A percentile compares a stretch with the other conserved stretches of the same genome.
These are phyloP conservation scores for Agrochola lota DNA, from an alignment of 2,888 invertebrate genomes.

Conservation along the genomic window DNA sequence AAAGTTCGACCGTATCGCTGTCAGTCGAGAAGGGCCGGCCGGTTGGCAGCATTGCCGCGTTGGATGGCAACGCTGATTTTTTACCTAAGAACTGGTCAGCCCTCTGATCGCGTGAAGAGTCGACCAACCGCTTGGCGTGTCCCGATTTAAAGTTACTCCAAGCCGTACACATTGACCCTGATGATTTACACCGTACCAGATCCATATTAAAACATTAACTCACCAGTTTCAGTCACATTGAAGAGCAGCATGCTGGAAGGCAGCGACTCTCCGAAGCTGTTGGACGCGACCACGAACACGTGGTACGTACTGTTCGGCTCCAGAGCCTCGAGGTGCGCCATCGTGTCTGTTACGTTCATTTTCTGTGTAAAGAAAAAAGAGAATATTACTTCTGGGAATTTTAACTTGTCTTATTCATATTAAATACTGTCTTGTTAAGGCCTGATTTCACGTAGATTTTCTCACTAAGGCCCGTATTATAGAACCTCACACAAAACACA, in stretches of 20 bases:
- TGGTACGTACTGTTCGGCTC: slow-evolving; percentile 93
- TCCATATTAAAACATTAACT: slow-evolving; percentile 29
- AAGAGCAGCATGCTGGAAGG: slow-evolving; percentile 95
- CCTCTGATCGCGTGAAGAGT: too few species aligned
- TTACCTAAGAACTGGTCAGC: too few species aligned
- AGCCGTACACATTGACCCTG: not conserved
- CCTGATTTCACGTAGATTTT: not conserved
- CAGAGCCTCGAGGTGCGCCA: slow-evolving; percentile 91
- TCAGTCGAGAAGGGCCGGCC: too few species aligned
- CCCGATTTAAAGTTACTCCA: too few species aligned
- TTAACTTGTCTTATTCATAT: not conserved
- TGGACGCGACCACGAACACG: slow-evolving; percentile 94
- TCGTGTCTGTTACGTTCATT: slow-evolving; percentile 92
- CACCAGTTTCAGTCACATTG: slow-evolving; percentile 92
- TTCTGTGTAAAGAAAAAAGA: slow-evolving; percentile 86
- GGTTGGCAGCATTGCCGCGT: too few species aligned
- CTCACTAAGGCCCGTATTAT: not conserved
- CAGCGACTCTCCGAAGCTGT: slow-evolving; percentile 94
- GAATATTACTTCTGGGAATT: not conserved
- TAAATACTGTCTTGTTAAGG: not conserved
- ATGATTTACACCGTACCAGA: too few species aligned
- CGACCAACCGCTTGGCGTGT: too few species aligned
- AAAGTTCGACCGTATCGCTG: too few species aligned
- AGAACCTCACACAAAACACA: not conserved
- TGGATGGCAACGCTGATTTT: too few species aligned